These are phyloP conservation scores for Buceros bicornis DNA, from an alignment of 2,797 vertebrate species.

Conservation along the genomic window DNA sequence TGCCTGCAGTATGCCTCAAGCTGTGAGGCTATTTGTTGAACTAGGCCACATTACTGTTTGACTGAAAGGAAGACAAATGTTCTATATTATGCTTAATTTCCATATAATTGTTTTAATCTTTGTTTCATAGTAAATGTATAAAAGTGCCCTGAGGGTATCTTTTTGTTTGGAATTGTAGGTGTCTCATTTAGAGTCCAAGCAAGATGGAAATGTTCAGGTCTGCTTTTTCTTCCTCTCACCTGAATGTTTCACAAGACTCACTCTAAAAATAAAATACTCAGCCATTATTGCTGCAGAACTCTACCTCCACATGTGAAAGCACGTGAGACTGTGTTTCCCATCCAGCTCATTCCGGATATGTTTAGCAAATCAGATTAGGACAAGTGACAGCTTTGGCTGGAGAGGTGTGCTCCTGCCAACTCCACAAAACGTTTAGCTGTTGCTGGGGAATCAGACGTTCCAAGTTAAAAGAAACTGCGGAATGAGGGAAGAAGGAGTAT, in stretches of 20 bases:
- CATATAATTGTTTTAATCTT: constrained; percentile 83
- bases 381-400: neutral
- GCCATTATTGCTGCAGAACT: neutral
- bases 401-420: neutral
- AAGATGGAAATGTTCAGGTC: constrained; percentile 38
- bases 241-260: constrained; percentile 32
- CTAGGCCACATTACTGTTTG: constrained; percentile 67
- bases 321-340: neutral
- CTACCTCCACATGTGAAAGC: neutral
- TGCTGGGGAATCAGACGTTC: neutral
- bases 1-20: constrained; percentile 50
- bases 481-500: neutral
- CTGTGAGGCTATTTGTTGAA: constrained; percentile 75
- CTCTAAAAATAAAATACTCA: constrained; percentile 49
- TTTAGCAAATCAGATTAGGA: constrained; percentile 22
- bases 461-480: neutral
- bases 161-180: constrained; percentile 75
- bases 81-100: constrained; percentile 82
- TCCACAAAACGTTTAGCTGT: neutral
- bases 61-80: constrained; percentile 79
- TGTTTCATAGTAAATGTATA: constrained; percentile 80
- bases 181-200: constrained; percentile 65
- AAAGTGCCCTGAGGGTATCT: constrained; percentile 62
- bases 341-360: neutral
- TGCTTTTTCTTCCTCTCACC: constrained; percentile 55